phyloP scores from a whole-genome alignment of 1,140 invertebrate species.

The Choristoneura fumiferana region DNA sequence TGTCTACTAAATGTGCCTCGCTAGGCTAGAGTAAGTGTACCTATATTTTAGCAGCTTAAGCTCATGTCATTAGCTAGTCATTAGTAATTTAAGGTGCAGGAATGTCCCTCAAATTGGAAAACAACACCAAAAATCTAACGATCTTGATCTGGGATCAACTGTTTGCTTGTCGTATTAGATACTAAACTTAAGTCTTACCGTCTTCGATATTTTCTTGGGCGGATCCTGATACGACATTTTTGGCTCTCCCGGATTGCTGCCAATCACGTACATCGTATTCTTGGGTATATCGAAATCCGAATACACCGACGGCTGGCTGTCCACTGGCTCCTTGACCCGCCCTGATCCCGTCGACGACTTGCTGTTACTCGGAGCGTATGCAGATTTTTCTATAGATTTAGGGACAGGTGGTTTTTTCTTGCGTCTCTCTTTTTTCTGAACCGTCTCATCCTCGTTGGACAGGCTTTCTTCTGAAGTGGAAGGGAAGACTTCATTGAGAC shows the following conservation, averaged over 20 bases:
- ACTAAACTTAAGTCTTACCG: too few species aligned
- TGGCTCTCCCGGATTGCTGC: conserved; percentile 69
- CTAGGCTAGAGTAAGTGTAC: too few species aligned
- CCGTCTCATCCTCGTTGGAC: conserved; percentile 57
- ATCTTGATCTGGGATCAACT: too few species aligned
- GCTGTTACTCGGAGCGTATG: conserved; percentile 58
- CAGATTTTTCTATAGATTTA: conserved; percentile 39
- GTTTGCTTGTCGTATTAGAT: too few species aligned
- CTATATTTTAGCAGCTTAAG: too few species aligned
- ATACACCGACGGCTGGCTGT: conserved; percentile 49
- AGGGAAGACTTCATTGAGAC: conserved; percentile 65
- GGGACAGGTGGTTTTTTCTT: conserved; percentile 38
- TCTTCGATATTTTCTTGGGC: conserved; percentile 69
- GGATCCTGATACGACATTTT: conserved; percentile 69
- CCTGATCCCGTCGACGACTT: conserved; percentile 57
- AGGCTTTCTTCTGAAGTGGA: conserved; percentile 71
- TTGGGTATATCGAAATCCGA: conserved; percentile 68
- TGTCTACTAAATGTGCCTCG: too few species aligned
- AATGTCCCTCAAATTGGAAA: too few species aligned
- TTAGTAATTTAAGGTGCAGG: too few species aligned
- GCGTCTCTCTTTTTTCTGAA: conserved; percentile 38
- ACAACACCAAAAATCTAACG: too few species aligned
- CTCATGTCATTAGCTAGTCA: too few species aligned
- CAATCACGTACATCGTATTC: conserved; percentile 62
- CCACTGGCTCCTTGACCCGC: conserved; percentile 41